Base-by-base conservation (phyloP, 2,888 invertebrate species). In the Polia nebulosa region DNA sequence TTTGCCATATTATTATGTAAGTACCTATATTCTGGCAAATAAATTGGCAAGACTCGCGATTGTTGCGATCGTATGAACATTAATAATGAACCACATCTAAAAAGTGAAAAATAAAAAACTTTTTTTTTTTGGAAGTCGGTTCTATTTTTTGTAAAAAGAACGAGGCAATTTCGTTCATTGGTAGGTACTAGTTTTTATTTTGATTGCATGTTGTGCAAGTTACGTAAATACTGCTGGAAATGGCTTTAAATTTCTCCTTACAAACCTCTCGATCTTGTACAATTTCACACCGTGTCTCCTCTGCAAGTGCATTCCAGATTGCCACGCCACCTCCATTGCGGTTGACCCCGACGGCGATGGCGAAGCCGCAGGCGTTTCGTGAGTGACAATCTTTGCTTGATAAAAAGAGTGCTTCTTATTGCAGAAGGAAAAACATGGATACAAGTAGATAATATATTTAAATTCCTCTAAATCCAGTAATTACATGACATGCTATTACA, bases 281-380 rank as follows among this genome's bases (percentile, higher is more conserved):
- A 57, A 27, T 59, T 49, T 41, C 27, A 22, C 27, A 56, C 29
- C 29, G 15, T 45, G 15, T 56, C 36, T 36, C 8, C 22, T 67
- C 15, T 15, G 55, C 56, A 45, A 36, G 27, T 55, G 22, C 29
- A 55, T 22, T 22, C 8, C 15, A n/a, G 58, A 58, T 49, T 15
- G 39, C 41, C 49, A 49, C 58, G 58, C 32, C 25, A 68, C 34
- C 8, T 49, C 27, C 47, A 8, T 59, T 34, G 49, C 27, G 70
- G 59, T 69, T 6, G 17, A 59, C 32, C 41, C n/a, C 39, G 4
- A 56, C 20, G 17, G 32, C n/a, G 15, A 29, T n/a, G 9, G 15
- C 11, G 0, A 44, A 13, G 29, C 11, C 11, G 20, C 32, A 65
- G 15, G 36, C 13, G 15, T 47, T n/a, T 36, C 29, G 36, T 17